Evolutionary conservation across 2,888 invertebrate species (phyloP).

Genomic region (Hydropsyche betteni): DNA sequence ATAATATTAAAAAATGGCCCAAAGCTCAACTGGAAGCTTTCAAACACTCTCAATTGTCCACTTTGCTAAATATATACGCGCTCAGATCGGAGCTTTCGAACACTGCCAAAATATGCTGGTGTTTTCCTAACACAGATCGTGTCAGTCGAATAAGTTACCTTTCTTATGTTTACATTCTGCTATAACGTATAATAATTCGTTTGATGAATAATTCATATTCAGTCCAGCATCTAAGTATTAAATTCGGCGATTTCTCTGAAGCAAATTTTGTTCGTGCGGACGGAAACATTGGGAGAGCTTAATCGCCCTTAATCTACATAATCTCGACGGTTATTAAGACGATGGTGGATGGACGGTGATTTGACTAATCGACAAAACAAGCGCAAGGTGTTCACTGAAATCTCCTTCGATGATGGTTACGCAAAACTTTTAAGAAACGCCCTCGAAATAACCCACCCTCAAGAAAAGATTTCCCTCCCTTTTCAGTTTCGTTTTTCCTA

Average conservation of each 20-base stretch:
- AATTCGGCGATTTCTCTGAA: slow-evolving; percentile 32
- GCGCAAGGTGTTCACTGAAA: slow-evolving; percentile 41
- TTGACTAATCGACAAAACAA: slow-evolving; percentile 41
- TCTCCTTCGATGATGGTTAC: not conserved
- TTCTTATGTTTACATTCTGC: not conserved
- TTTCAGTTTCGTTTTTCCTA: too few species aligned
- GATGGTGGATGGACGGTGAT: slow-evolving; percentile 31
- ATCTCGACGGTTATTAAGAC: slow-evolving; percentile 38
- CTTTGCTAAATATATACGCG: not conserved
- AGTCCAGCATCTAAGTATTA: slow-evolving; percentile 11
- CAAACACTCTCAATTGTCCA: too few species aligned
- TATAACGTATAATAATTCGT: not conserved
- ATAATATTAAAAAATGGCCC: not conserved
- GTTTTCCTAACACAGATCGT: not conserved
- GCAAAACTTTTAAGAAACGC: slow-evolving; percentile 14
- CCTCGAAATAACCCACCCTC: not conserved
- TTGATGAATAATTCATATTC: slow-evolving; percentile 28
- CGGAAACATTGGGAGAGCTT: slow-evolving; percentile 24
- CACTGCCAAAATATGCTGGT: not conserved
- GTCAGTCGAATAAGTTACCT: too few species aligned
- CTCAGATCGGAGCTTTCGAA: not conserved
- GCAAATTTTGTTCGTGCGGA: not conserved
- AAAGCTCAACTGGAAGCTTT: not conserved
- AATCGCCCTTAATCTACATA: slow-evolving; percentile 40
- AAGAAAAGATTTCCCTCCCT: not conserved